phyloP scores from a whole-genome alignment of 2,888 invertebrate species.

The Teleogryllus oceanicus region DNA sequence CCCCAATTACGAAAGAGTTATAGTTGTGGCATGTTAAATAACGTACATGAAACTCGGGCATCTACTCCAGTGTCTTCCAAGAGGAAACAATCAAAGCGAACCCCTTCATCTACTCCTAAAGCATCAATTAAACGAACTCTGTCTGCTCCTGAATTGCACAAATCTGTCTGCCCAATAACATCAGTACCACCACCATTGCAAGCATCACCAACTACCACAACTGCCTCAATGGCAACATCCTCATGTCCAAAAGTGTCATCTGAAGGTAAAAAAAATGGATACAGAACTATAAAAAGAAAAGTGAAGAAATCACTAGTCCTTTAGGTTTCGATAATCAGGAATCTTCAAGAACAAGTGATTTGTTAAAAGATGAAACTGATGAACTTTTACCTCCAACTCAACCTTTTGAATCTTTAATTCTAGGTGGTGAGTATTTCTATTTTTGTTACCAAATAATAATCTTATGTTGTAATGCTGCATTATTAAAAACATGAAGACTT shows the following conservation, averaged over 20 bases:
- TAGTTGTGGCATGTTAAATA: not conserved
- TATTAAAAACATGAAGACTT: no score
- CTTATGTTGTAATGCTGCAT: no score
- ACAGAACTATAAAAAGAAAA: not conserved
- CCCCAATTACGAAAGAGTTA: not conserved
- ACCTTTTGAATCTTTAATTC: not conserved
- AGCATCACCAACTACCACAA: not conserved
- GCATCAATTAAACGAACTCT: not conserved
- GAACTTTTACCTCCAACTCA: not conserved
- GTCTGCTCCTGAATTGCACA: not conserved
- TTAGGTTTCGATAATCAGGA: not conserved
- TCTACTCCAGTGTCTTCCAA: not conserved
- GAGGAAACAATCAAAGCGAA: not conserved
- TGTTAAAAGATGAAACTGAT: not conserved
- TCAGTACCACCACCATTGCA: no score
- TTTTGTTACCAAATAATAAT: no score
- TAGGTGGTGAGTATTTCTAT: not conserved
- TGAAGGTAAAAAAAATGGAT: not conserved
- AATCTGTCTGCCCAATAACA: not conserved
- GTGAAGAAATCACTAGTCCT: not conserved
- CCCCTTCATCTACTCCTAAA: not conserved
- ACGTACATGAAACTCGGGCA: not conserved
- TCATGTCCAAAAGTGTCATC: not conserved
- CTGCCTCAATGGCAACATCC: not conserved
- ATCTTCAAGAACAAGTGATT: not conserved